A percentile compares a stretch with the other conserved stretches of the same genome.
Evolutionary conservation across 2,888 invertebrate genomes (phyloP).

Genomic region (Leptinotarsa haldemani): DNA sequence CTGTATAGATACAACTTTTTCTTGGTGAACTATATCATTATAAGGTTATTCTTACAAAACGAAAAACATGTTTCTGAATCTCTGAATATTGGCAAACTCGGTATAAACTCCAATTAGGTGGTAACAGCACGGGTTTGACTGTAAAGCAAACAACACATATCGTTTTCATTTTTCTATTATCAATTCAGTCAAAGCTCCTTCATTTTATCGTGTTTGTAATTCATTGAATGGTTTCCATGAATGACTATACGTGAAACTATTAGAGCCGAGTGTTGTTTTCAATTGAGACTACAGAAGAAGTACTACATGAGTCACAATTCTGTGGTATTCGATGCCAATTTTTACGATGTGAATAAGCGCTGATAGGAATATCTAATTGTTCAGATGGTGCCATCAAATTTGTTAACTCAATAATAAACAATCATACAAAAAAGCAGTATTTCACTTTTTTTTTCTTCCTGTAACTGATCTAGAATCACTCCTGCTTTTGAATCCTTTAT

Average conservation of each 20-base stretch:
- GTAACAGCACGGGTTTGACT: slow-evolving; percentile 9
- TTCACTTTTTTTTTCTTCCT: too few relatives aligned
- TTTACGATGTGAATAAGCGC: slow-evolving; percentile 13
- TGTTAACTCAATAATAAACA: neutral
- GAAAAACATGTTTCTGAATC: neutral
- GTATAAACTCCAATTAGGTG: slow-evolving; percentile 3
- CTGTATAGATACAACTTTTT: too few relatives aligned
- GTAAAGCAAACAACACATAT: slow-evolving; percentile 15
- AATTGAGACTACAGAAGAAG: slow-evolving; percentile 9
- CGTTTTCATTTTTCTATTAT: slow-evolving; percentile 21
- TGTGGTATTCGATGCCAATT: slow-evolving; percentile 17
- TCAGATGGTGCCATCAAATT: slow-evolving; percentile 1
- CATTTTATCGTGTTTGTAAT: slow-evolving; percentile 20
- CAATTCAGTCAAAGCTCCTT: slow-evolving; percentile 19
- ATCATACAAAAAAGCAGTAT: neutral
- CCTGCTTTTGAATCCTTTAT: too few relatives aligned
- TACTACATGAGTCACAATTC: slow-evolving; percentile 11
- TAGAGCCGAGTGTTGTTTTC: slow-evolving; percentile 16
- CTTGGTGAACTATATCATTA: too few relatives aligned
- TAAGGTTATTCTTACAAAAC: too few relatives aligned
- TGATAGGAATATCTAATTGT: slow-evolving; percentile 11
- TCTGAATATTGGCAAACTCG: neutral
- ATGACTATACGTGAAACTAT: slow-evolving; percentile 20
- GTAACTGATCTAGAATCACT: too few relatives aligned
- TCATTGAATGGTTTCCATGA: slow-evolving; percentile 20